Conservation (phyloP, 2,888 invertebrate genomes). For the Lasioglossum zephyrum region DNA sequence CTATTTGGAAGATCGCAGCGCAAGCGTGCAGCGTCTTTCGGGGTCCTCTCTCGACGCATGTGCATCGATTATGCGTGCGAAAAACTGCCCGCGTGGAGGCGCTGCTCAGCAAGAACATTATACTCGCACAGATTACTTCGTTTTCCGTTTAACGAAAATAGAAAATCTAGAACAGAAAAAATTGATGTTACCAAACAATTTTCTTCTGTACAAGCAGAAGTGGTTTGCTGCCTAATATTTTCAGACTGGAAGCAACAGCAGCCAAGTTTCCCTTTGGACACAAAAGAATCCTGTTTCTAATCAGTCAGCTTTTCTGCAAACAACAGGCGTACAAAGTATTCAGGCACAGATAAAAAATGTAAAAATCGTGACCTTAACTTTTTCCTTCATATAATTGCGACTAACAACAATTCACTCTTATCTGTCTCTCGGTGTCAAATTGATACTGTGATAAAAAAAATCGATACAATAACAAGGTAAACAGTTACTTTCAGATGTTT, state of each 20-base stretch:
- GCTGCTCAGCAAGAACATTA: neutral
- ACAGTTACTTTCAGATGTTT: too few species aligned
- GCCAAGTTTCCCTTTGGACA: neutral
- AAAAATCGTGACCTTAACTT: too few species aligned
- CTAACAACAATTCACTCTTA: too few species aligned
- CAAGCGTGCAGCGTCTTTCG: constrained; percentile 51
- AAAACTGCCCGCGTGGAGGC: constrained; percentile 23
- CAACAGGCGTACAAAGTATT: too few species aligned
- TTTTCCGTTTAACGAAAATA: neutral
- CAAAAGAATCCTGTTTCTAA: neutral
- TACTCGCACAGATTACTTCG: neutral
- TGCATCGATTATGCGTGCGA: constrained; percentile 58
- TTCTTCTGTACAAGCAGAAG: neutral
- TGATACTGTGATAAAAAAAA: too few species aligned
- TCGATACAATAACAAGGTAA: too few species aligned
- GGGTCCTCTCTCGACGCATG: constrained; percentile 48
- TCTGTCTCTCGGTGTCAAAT: too few species aligned
- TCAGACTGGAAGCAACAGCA: neutral
- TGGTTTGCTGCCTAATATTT: neutral
- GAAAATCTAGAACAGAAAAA: too few species aligned
- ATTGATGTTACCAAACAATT: too few species aligned
- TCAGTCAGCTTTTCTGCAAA: neutral
- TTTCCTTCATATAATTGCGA: too few species aligned
- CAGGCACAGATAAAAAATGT: too few species aligned
- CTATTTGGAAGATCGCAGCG: constrained; percentile 61